Percentiles rank a stretch among this genome's conserved stretches.
Conservation (phyloP, 2,797 vertebrate species). For the Knipowitschia caucasica region DNA sequence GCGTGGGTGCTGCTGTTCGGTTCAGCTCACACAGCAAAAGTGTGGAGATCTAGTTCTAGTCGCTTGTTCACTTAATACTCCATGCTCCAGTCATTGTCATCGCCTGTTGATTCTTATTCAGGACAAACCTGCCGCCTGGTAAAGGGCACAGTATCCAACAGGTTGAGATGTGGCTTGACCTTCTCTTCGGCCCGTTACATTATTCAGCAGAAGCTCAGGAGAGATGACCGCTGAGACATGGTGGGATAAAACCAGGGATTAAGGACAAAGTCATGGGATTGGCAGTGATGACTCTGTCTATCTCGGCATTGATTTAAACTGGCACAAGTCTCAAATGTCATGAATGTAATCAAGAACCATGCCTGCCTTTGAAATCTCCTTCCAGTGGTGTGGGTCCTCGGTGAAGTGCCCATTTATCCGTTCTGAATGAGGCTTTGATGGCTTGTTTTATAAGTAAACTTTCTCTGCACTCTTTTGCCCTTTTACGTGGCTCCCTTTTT, state of each 20-base stretch:
- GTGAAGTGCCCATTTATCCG: conserved; percentile 36
- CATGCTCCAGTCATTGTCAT: conserved; percentile 28
- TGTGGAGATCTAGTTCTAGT: background rate
- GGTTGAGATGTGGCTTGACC: conserved; percentile 23
- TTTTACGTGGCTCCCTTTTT: conserved; percentile 14
- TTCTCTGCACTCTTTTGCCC: conserved; percentile 19
- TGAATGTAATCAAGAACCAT: conserved; percentile 1
- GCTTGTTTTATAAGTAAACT: conserved; percentile 22
- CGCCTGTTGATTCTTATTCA: conserved; percentile 40
- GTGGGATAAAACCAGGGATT: conserved; percentile 37
- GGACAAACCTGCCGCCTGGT: conserved; percentile 9
- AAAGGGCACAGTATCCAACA: conserved; percentile 25
- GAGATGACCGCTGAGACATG: conserved; percentile 26
- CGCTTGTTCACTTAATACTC: conserved; percentile 32
- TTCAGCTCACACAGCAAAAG: conserved; percentile 21
- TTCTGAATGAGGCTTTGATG: conserved; percentile 32
- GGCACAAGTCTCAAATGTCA: conserved; percentile 18
- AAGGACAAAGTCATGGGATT: conserved; percentile 30
- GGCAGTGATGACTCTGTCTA: conserved; percentile 22
- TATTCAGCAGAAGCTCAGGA: conserved; percentile 43
- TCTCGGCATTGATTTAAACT: conserved; percentile 31
- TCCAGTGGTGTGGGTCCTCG: conserved; percentile 9
- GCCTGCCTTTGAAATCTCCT: conserved; percentile 18
- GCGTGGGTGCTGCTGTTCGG: conserved; percentile 14
- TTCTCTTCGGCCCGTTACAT: conserved; percentile 39